Conservation (phyloP, 2,797 vertebrate genomes). For the Aplochiton taeniatus region DNA sequence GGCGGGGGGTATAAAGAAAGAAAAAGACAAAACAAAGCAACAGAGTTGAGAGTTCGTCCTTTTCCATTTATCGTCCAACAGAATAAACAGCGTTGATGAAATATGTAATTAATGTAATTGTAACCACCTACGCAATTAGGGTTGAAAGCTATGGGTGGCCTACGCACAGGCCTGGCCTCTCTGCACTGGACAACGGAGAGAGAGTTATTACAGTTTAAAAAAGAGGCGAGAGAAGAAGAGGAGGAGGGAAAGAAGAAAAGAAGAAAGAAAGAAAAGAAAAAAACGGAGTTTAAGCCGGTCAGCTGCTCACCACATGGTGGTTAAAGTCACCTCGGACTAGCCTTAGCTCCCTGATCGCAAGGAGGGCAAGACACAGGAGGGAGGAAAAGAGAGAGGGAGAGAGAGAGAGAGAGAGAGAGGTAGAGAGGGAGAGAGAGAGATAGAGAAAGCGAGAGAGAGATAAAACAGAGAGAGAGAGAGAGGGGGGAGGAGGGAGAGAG, state of each 20-base stretch:
- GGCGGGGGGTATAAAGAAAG: conserved; percentile 9
- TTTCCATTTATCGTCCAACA: conserved; percentile 69
- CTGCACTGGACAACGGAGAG: conserved; percentile 70
- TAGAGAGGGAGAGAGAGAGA: neutral
- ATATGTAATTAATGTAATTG: conserved; percentile 84
- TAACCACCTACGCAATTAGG: conserved; percentile 83
- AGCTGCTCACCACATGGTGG: conserved; percentile 97
- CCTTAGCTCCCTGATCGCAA: conserved; percentile 78
- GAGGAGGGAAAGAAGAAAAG: no score
- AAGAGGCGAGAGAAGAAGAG: neutral
- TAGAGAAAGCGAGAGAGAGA: neutral
- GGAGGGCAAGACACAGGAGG: conserved; percentile 5
- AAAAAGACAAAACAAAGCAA: conserved; percentile 68
- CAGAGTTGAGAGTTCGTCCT: conserved; percentile 71
- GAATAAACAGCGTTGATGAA: conserved; percentile 80
- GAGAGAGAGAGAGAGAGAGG: conserved; percentile 28
- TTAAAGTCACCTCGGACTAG: conserved; percentile 89
- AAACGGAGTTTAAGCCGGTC: conserved; percentile 82
- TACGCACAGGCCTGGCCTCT: conserved; percentile 39
- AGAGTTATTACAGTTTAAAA: conserved; percentile 75
- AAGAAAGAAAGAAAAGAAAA: conserved; percentile 20
- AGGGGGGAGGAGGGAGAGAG: neutral
- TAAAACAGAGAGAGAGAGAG: neutral
- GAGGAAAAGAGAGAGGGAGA: conserved; percentile 57
- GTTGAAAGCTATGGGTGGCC: conserved; percentile 51